Percentiles rank a stretch among this genome's conserved stretches.
Conservation (phyloP, 2,888 invertebrate genomes). For the Fissipunctia ypsillon region DNA sequence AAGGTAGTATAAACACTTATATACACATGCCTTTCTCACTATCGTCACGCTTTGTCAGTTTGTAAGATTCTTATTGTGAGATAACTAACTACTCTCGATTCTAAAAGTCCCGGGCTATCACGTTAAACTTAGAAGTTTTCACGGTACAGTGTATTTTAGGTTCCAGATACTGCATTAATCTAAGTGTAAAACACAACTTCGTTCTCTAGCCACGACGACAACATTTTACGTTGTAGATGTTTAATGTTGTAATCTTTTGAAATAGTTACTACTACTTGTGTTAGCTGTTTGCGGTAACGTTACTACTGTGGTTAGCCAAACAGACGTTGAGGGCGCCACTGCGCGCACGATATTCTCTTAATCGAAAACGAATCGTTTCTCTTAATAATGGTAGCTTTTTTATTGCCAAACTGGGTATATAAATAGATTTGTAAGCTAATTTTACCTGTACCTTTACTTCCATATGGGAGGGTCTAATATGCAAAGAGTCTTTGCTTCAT, state of each 20-base stretch:
- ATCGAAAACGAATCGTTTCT: too few species aligned
- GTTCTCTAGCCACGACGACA: not conserved
- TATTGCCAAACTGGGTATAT: too few species aligned
- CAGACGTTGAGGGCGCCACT: too few species aligned
- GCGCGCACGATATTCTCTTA: too few species aligned
- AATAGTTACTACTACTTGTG: not conserved
- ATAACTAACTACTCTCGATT: not conserved
- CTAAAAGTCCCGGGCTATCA: not conserved
- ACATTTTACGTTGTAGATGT: not conserved
- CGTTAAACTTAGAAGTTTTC: not conserved
- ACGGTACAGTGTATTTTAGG: not conserved
- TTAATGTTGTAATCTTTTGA: slow-evolving; percentile 25
- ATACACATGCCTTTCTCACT: too few species aligned
- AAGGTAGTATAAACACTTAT: not conserved
- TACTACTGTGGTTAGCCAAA: slow-evolving; percentile 6
- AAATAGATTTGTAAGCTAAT: too few species aligned
- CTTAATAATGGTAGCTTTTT: too few species aligned
- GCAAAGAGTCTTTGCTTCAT: too few species aligned
- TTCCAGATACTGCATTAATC: not conserved
- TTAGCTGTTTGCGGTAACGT: not conserved
- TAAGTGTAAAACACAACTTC: not conserved
- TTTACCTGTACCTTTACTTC: too few species aligned
- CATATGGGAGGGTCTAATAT: too few species aligned
- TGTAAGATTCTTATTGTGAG: not conserved
- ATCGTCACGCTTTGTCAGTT: not conserved